phyloP scores from a whole-genome alignment of 2,888 invertebrate genomes.

The Perdita meconis region DNA sequence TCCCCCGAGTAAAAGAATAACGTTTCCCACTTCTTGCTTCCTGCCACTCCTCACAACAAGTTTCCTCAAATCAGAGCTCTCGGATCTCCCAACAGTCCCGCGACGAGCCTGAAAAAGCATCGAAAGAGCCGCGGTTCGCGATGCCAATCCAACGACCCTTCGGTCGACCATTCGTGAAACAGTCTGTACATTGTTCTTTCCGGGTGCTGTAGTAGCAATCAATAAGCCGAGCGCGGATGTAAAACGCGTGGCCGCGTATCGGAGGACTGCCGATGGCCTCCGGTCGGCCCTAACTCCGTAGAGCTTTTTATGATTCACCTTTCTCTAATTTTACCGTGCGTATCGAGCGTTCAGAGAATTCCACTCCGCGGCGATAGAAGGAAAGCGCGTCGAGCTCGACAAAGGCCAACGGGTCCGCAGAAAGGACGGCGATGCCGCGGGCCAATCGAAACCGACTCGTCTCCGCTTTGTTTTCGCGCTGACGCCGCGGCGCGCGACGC shows the following conservation, averaged over 20 bases:
- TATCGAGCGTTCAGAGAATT: slow-evolving; percentile 37
- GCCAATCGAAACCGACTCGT: slow-evolving; percentile 41
- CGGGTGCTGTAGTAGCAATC: slow-evolving; percentile 65
- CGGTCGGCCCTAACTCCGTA: background rate
- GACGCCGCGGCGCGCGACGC: background rate
- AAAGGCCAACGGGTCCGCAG: background rate
- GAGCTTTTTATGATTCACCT: slow-evolving; percentile 33
- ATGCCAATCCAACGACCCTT: background rate
- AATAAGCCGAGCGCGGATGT: slow-evolving; percentile 59
- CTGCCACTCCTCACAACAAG: too few relatives aligned
- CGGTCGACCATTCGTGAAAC: background rate
- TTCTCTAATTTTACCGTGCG: slow-evolving; percentile 35
- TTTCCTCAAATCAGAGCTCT: too few relatives aligned
- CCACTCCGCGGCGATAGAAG: slow-evolving; percentile 25
- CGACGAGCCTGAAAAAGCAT: too few relatives aligned
- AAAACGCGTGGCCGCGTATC: slow-evolving; percentile 51
- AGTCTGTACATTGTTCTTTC: slow-evolving; percentile 63
- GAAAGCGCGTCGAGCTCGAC: slow-evolving; percentile 20
- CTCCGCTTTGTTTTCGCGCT: slow-evolving; percentile 2
- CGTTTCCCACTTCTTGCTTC: too few relatives aligned
- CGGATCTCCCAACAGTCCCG: too few relatives aligned
- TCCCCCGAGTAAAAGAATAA: too few relatives aligned
- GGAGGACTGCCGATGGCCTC: background rate
- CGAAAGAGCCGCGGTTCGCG: background rate
- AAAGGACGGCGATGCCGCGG: background rate